Evolutionary conservation across 2,888 invertebrate species (phyloP).

Genomic region (Oscheius sp.): DNA sequence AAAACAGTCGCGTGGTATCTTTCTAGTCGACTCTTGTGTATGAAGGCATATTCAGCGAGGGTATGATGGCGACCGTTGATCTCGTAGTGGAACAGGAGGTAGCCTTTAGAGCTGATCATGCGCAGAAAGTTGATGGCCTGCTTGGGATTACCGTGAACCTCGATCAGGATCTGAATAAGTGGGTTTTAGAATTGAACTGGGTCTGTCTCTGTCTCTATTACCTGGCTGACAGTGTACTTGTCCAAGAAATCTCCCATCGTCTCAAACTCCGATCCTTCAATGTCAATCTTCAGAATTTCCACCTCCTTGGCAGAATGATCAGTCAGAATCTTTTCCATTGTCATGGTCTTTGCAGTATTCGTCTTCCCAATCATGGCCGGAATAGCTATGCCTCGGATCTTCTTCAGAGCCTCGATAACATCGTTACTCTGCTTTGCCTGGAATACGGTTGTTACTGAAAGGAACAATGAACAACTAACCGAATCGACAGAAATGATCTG

Average conservation of each 20-base stretch:
- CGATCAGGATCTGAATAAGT: too few species aligned
- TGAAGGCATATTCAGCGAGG: too few species aligned
- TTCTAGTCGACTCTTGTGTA: too few species aligned
- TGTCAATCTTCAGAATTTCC: conserved; percentile 47
- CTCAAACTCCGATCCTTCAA: conserved; percentile 42
- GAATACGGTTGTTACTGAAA: neutral
- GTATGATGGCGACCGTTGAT: too few species aligned
- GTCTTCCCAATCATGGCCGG: neutral
- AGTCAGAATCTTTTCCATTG: conserved; percentile 1
- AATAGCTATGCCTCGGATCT: neutral
- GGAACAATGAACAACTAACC: neutral
- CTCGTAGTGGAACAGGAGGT: too few species aligned
- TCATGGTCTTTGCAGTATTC: neutral
- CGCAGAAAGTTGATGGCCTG: too few species aligned
- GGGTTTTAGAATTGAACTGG: too few species aligned
- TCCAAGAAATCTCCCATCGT: conserved; percentile 40
- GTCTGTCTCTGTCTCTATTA: neutral
- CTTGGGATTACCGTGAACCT: too few species aligned
- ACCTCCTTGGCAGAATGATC: neutral
- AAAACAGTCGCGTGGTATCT: too few species aligned
- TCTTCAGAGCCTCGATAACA: neutral
- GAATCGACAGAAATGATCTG: conserved; percentile 8
- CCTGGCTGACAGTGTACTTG: conserved; percentile 36
- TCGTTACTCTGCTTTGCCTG: conserved; percentile 10
- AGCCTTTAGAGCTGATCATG: too few species aligned